Evolutionary conservation across 1,140 invertebrate species (phyloP), one percentile per base, ranked within the genome.

Genomic region (Pogonomyrmex barbatus): DNA sequence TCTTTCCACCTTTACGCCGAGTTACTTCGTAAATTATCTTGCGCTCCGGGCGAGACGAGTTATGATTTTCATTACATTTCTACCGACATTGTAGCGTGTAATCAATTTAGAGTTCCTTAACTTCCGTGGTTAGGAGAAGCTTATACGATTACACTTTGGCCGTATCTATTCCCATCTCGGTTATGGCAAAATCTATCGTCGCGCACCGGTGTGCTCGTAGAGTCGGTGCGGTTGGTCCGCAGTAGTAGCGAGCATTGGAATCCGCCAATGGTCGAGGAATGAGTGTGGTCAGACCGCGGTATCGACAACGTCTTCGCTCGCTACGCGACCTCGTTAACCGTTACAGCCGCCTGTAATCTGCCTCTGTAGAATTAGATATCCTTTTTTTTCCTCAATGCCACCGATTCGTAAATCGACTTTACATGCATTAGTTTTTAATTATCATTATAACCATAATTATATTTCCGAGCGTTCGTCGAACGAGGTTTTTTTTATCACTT

Each of bases 141-240:
- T 83, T 60, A 75, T 83, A 75, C 54, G 79, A 83, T 75, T 83
- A 83, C 68, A 75, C 54, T 83, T 73, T 60, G 68, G 78, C 36
- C 62, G 47, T 81, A 83, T 73, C 79, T 67, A 60, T 83, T 83
- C 54, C 68, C 54, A 83, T 83, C 68, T 83, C 68, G 54, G 68
- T 83, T 83, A 73, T 83, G 54, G 79, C 68, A 83, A 58, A 82
- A 86, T 81, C 63, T 82, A 82, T 71, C n/a, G 42, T 62, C n/a
- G 54, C 52, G 24, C 54, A 33, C 68, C 56, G 54, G 60, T 62
- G 60, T 62, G 54, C 47, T 50, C 2, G 65, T 47, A 65, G 9
- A 50, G 54, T 52, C 54, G 47, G 0, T 58, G 60, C 24, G 76
- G 87, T 86, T 45, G 62, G 58, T 14, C 45, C 63, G 24, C 56